phyloP scores from a whole-genome alignment of 1,140 invertebrate genomes.

The Drosophila pseudoobscura region DNA sequence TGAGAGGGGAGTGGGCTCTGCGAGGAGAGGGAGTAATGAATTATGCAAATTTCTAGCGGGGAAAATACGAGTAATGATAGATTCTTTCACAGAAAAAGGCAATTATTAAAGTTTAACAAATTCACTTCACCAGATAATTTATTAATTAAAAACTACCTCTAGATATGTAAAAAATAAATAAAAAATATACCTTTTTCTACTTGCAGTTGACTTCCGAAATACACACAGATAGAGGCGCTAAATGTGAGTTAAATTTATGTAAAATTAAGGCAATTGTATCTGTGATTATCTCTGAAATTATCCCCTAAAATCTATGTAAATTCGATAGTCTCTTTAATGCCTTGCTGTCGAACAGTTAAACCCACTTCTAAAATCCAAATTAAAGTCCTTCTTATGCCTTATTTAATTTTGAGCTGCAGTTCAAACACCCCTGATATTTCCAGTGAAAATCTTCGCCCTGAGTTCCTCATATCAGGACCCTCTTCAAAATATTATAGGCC shows the following conservation, averaged over 20 bases:
- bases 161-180: neutral
- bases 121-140: neutral
- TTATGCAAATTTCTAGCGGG: slow-evolving; percentile 48
- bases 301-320: no score
- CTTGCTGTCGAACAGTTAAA: no score
- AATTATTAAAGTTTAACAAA: no score
- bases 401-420: no score
- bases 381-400: no score
- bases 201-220: slow-evolving; percentile 8
- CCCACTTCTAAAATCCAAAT: no score
- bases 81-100: neutral
- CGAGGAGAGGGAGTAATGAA: slow-evolving; percentile 41
- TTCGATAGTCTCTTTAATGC: no score
- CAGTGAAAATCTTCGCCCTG: neutral
- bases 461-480: slow-evolving; percentile 5
- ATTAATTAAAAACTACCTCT: neutral
- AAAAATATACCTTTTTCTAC: neutral
- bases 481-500: slow-evolving; percentile 14
- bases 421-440: slow-evolving; percentile 7
- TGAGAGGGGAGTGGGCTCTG: neutral
- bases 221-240: neutral
- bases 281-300: no score
- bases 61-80: slow-evolving; percentile 13
- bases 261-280: no score
- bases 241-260: slow-evolving; percentile 15